These are phyloP conservation scores for Dicerorhinus sumatrensis DNA, from an alignment of 2,113 vertebrate species.

Conservation along the genomic window DNA sequence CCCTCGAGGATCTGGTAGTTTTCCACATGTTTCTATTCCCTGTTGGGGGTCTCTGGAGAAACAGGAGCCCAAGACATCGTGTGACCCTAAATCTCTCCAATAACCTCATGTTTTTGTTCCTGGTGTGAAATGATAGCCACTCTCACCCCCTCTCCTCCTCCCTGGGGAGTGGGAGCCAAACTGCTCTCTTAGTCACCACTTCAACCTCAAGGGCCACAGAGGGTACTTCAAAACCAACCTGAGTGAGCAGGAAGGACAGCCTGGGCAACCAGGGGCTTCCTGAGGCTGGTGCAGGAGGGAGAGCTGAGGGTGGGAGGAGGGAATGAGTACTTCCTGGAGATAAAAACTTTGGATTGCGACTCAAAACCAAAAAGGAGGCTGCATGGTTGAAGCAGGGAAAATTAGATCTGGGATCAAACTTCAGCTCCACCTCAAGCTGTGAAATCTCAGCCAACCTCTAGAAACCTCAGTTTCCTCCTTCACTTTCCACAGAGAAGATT, in stretches of 20 bases:
- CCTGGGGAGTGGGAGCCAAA: background rate
- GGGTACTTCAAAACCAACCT: background rate
- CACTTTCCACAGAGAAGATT: background rate
- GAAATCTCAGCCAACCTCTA: background rate
- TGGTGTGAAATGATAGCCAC: constrained; percentile 31
- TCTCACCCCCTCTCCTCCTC: background rate
- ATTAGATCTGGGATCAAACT: constrained; percentile 7
- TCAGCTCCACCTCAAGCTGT: constrained; percentile 21
- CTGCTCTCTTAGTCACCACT: background rate
- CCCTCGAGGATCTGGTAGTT: background rate
- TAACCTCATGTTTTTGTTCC: background rate
- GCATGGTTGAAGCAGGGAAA: background rate
- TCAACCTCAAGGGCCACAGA: background rate
- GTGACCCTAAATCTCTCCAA: background rate
- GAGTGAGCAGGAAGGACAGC: background rate
- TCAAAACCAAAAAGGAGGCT: constrained; percentile 1
- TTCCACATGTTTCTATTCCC: background rate
- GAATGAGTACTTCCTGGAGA: background rate
- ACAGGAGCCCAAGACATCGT: background rate
- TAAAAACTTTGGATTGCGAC: background rate
- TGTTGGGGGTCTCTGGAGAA: background rate
- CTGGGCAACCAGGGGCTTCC: background rate
- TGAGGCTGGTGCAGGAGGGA: background rate
- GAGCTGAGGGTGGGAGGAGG: background rate
- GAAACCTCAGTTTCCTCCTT: constrained; percentile 15